phyloP scores from a whole-genome alignment of 2,113 vertebrate species.

The Dissostichus mawsoni region DNA sequence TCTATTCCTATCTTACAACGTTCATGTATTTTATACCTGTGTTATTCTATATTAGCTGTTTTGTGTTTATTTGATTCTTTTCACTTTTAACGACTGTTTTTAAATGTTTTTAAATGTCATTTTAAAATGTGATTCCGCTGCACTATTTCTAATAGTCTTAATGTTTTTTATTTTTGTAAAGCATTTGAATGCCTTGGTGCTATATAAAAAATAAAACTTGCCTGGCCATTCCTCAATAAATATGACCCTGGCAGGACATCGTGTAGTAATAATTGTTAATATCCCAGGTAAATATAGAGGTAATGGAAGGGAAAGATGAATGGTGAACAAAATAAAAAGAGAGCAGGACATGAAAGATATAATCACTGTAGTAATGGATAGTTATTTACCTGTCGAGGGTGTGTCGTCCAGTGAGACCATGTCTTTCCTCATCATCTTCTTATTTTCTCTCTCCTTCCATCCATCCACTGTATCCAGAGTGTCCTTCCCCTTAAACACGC shows the following conservation, averaged over 20 bases:
- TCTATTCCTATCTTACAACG: no score
- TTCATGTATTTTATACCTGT: no score
- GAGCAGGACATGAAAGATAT: neutral
- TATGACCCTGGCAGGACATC: neutral
- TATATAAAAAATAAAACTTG: no score
- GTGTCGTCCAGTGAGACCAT: slow-evolving; percentile 3
- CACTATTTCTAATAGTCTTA: no score
- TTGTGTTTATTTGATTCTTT: no score
- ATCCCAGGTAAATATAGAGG: no score
- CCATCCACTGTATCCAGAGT: slow-evolving; percentile 40
- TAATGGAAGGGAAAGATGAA: neutral
- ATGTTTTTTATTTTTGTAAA: no score
- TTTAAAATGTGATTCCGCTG: no score
- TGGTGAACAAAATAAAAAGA: neutral
- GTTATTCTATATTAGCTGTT: no score
- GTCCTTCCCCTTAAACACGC: neutral
- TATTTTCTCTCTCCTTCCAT: slow-evolving; percentile 43
- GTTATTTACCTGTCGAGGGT: slow-evolving; percentile 35
- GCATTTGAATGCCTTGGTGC: no score
- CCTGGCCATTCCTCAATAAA: neutral
- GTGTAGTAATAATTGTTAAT: neutral
- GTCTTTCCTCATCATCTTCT: neutral
- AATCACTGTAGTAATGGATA: neutral
- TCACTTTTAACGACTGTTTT: no score
- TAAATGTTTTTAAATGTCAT: no score